Evolutionary conservation across 2,888 invertebrate genomes (phyloP).

Genomic region (Myopa tessellatipennis): DNA sequence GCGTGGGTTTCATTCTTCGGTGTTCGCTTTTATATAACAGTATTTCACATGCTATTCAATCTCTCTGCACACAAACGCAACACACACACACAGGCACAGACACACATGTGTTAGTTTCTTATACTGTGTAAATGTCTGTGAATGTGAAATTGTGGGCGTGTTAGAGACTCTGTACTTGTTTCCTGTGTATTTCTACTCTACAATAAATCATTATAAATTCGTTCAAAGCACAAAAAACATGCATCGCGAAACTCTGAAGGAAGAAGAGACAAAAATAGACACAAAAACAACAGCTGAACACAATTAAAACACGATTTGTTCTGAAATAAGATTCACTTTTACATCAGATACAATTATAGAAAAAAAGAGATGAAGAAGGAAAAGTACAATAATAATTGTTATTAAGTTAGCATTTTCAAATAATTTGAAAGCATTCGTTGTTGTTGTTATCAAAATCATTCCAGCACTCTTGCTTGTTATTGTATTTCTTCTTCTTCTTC

Average conservation of each 20-base stretch:
- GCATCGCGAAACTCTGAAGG: too few relatives aligned
- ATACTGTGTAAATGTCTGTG: not conserved
- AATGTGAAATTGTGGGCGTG: not conserved
- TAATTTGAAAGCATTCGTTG: too few relatives aligned
- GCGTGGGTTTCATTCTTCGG: not conserved
- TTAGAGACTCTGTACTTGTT: not conserved
- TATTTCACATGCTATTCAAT: too few relatives aligned
- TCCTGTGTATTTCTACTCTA: not conserved
- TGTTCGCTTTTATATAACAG: not conserved
- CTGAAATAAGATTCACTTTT: not conserved
- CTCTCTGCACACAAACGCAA: not conserved
- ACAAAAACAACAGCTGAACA: too few relatives aligned
- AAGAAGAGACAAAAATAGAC: too few relatives aligned
- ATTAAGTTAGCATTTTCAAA: too few relatives aligned
- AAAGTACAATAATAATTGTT: not conserved
- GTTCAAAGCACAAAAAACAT: too few relatives aligned
- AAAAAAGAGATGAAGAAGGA: not conserved
- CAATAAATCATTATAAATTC: not conserved
- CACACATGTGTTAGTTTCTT: not conserved
- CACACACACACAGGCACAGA: not conserved
- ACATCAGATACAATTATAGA: not conserved
- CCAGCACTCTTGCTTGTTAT: too few relatives aligned
- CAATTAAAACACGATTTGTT: not conserved
- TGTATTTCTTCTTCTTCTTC: too few relatives aligned
- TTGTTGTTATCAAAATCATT: too few relatives aligned